Conservation (phyloP, 37 sponge, comb jelly and placozoan species). For the Chondrilla cf. caribensis region DNA sequence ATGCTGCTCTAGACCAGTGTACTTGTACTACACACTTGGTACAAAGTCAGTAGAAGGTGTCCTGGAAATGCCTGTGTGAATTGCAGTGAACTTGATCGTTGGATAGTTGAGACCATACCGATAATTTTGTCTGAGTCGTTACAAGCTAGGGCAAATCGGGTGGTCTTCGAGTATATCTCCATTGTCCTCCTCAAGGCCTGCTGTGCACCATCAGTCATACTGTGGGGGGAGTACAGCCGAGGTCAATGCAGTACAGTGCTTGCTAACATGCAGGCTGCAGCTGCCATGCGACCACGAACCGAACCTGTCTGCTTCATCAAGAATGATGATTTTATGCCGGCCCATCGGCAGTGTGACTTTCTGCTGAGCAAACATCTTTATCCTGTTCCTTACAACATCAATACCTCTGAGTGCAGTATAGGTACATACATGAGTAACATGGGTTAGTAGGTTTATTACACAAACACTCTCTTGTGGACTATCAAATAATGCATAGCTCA, state of each 20-base stretch:
- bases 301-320: constrained; percentile 99
- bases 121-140: constrained; percentile 97
- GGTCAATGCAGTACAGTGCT: background rate
- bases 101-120: too few relatives aligned
- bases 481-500: too few relatives aligned
- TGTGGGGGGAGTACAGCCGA: constrained; percentile 11
- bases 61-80: too few relatives aligned
- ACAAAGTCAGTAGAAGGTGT: too few relatives aligned
- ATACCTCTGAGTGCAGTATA: constrained; percentile 74
- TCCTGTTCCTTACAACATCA: constrained; percentile 94
- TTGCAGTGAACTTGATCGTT: too few relatives aligned
- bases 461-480: too few relatives aligned
- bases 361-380: constrained; percentile 98
- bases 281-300: too few relatives aligned
- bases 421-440: too few relatives aligned
- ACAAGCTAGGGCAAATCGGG: constrained; percentile 97
- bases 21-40: too few relatives aligned
- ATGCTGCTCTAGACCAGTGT: too few relatives aligned
- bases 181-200: constrained; percentile 95
- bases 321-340: constrained; percentile 94
- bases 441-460: too few relatives aligned
- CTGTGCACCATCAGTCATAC: constrained; percentile 97
- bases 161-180: constrained; percentile 98
- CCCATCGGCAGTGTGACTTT: constrained; percentile 92
- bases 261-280: background rate